A percentile compares a stretch with the other conserved stretches of the same genome.
Evolutionary conservation across 2,113 vertebrate species (phyloP).

Genomic region (Hippocampus comes): DNA sequence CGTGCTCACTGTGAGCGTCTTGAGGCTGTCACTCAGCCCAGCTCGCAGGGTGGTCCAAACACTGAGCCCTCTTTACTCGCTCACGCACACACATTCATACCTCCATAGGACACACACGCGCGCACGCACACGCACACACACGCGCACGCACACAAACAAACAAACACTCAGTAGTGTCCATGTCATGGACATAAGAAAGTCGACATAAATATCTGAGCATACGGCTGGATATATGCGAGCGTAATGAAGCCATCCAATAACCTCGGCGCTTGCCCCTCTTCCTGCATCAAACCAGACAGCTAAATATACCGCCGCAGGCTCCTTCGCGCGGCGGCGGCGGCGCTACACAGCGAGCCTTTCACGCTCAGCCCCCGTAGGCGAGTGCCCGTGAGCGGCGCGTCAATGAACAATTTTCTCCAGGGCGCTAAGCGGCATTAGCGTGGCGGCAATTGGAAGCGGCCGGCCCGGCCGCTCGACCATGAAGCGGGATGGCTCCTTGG

Average conservation of each 20-base stretch:
- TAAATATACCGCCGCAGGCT: constrained; percentile 53
- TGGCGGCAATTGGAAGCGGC: background rate
- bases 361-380: constrained; percentile 34
- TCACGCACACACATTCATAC: constrained; percentile 9
- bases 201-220: constrained; percentile 67
- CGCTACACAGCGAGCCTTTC: constrained; percentile 47
- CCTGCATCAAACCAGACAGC: constrained; percentile 61
- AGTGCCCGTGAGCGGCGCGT: constrained; percentile 11
- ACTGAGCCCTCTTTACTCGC: constrained; percentile 67
- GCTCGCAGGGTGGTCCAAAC: constrained; percentile 73
- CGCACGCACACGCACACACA: constrained; percentile 29
- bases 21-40: constrained; percentile 70
- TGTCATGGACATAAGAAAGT: constrained; percentile 69
- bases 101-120: constrained; percentile 8
- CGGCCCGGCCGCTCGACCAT: background rate
- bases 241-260: constrained; percentile 72
- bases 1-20: constrained; percentile 31
- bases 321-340: constrained; percentile 29
- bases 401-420: constrained; percentile 4
- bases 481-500: background rate
- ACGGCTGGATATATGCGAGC: constrained; percentile 48
- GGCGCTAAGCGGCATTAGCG: background rate
- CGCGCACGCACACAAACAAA: constrained; percentile 56
- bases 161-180: constrained; percentile 66
- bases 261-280: constrained; percentile 66